phyloP scores from a whole-genome alignment of 2,113 vertebrate genomes.

The Macaca mulatta region DNA sequence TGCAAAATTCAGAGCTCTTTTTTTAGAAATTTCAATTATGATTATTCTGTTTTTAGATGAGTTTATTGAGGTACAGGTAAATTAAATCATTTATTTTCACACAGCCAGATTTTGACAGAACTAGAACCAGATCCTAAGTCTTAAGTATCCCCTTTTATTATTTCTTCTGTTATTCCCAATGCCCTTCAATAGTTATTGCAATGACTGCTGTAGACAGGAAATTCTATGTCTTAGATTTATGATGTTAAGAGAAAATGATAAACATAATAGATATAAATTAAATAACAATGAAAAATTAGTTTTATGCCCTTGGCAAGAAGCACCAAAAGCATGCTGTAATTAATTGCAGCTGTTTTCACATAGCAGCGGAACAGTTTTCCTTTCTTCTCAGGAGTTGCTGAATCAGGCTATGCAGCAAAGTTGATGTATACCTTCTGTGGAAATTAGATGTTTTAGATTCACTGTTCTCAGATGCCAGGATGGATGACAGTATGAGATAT shows the following conservation, averaged over 20 bases:
- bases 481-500: conserved; percentile 74
- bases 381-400: conserved; percentile 66
- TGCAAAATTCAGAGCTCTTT: background rate
- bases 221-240: conserved; percentile 12
- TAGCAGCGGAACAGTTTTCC: background rate
- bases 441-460: conserved; percentile 76
- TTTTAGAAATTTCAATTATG: background rate
- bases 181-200: background rate
- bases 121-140: background rate
- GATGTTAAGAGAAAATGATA: background rate
- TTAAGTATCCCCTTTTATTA: background rate
- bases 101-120: background rate
- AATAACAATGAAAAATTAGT: conserved; percentile 62
- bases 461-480: conserved; percentile 69
- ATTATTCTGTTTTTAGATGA: background rate
- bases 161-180: background rate
- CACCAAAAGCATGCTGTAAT: conserved; percentile 51
- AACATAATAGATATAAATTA: conserved; percentile 41
- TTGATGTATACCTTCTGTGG: conserved; percentile 65
- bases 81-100: background rate
- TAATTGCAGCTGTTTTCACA: conserved; percentile 62
- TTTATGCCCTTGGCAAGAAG: conserved; percentile 38
- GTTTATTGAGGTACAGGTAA: background rate
- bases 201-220: background rate
- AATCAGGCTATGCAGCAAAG: conserved; percentile 50